Conservation (phyloP, 2,888 invertebrate genomes). For the Hylaea fasciaria region DNA sequence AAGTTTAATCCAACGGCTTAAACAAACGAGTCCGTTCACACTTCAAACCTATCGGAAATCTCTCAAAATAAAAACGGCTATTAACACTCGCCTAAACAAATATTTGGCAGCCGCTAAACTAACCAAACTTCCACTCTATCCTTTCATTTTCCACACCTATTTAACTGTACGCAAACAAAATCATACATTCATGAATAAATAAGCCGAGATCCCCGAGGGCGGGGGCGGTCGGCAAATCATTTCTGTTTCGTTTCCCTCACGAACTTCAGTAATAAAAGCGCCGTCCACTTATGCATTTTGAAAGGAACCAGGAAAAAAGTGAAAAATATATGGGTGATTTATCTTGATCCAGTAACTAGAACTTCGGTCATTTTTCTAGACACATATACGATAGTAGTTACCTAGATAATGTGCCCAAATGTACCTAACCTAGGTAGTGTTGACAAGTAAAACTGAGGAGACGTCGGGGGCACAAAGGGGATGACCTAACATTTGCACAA, state of each 20-base stretch:
- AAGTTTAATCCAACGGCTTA: too few relatives aligned
- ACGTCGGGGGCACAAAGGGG: not conserved
- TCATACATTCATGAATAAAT: slow-evolving; percentile 47
- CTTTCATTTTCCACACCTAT: slow-evolving; percentile 45
- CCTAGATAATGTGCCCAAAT: too few relatives aligned
- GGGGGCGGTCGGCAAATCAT: slow-evolving; percentile 48
- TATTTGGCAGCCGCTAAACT: slow-evolving; percentile 32
- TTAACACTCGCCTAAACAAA: slow-evolving; percentile 26
- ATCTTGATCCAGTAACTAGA: slow-evolving; percentile 20
- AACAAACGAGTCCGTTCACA: too few relatives aligned
- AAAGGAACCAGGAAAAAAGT: slow-evolving; percentile 52
- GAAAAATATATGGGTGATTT: slow-evolving; percentile 41
- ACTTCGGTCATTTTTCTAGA: not conserved
- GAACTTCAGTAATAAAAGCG: slow-evolving; percentile 54
- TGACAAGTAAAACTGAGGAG: too few relatives aligned
- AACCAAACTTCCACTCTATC: slow-evolving; percentile 29
- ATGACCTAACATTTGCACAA: not conserved
- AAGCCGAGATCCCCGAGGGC: slow-evolving; percentile 41
- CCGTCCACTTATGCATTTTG: slow-evolving; percentile 52
- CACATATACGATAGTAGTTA: too few relatives aligned
- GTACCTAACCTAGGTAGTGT: too few relatives aligned
- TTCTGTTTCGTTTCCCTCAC: slow-evolving; percentile 44
- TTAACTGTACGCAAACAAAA: slow-evolving; percentile 45
- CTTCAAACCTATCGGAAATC: too few relatives aligned
- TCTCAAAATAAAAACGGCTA: slow-evolving; percentile 18